Evolutionary conservation across 2,797 vertebrate genomes (phyloP).

Genomic region (Chelidonichthys spinosus): DNA sequence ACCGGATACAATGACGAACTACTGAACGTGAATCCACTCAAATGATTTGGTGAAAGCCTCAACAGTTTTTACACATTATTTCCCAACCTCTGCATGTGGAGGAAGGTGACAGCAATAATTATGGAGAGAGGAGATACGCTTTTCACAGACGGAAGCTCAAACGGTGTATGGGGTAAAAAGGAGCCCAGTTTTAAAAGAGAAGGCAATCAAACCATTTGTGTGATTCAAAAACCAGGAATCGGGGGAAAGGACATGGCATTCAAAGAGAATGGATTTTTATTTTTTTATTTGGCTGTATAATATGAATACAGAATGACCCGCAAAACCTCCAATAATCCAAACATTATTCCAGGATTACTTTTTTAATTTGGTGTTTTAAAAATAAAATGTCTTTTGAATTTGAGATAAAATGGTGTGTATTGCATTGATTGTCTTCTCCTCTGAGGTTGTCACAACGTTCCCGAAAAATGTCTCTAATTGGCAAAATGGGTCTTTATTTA

Average conservation of each 20-base stretch:
- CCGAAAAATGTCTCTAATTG: not conserved
- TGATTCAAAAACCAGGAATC: not conserved
- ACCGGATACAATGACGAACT: conserved; percentile 28
- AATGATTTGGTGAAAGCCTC: conserved; percentile 22
- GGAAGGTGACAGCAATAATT: conserved; percentile 19
- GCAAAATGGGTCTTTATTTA: conserved; percentile 1
- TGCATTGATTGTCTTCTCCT: not conserved
- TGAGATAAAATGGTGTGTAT: not conserved
- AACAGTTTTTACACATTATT: conserved; percentile 35
- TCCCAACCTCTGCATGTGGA: conserved; percentile 35
- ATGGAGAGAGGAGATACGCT: conserved; percentile 1
- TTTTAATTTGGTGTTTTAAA: not conserved
- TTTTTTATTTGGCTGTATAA: not conserved
- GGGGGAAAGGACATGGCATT: not conserved
- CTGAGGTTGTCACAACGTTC: conserved; percentile 4
- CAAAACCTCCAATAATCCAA: not conserved
- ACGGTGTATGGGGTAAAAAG: not conserved
- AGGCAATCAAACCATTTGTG: not conserved
- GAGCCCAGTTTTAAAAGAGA: too few relatives aligned
- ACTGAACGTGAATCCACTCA: conserved; percentile 33
- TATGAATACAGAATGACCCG: not conserved
- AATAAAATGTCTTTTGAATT: not conserved
- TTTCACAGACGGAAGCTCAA: not conserved
- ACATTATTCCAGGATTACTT: not conserved
- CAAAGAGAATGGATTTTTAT: not conserved